Conservation (phyloP, 2,888 invertebrate species). For the Artemia sp. region DNA sequence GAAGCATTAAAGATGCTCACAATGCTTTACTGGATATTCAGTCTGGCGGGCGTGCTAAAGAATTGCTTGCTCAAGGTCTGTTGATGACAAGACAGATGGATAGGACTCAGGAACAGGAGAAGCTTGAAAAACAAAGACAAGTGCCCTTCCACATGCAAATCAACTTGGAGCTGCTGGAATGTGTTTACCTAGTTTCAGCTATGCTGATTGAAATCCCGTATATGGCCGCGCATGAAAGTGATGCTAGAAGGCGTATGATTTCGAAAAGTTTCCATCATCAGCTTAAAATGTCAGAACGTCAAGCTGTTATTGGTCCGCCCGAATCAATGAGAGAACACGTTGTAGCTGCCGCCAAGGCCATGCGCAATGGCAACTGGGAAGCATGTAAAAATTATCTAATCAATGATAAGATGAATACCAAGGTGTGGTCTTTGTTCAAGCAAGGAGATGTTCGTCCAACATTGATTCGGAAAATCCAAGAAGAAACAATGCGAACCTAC, state of each 20-base stretch:
- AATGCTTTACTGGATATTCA: conserved; percentile 92
- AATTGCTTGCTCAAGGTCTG: conserved; percentile 79
- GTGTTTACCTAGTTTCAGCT: conserved; percentile 94
- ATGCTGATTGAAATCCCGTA: conserved; percentile 99
- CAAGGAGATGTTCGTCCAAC: conserved; percentile 62
- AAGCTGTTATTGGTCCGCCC: conserved; percentile 84
- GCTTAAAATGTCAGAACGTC: conserved; percentile 77
- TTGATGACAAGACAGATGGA: conserved; percentile 79
- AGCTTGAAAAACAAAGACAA: conserved; percentile 88
- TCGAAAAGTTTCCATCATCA: conserved; percentile 96
- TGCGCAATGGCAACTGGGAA: conserved; percentile 96
- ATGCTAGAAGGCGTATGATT: conserved; percentile 87
- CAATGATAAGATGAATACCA: conserved; percentile 98
- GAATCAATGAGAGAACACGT: conserved; percentile 99
- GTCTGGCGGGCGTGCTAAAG: conserved; percentile 96
- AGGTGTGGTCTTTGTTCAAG: conserved; percentile 94
- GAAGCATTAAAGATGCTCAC: conserved; percentile 91
- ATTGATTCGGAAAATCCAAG: conserved; percentile 82
- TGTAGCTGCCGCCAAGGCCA: conserved; percentile 93
- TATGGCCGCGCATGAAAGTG: conserved; percentile 95
- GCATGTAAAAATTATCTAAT: conserved; percentile 86
- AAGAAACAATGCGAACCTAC: conserved; percentile 89
- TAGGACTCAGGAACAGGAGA: conserved; percentile 92
- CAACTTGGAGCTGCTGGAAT: conserved; percentile 90
- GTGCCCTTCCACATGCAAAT: conserved; percentile 99